These are phyloP conservation scores for Lasioglossum baleicum DNA, from an alignment of 1,140 invertebrate genomes.

Conservation along the genomic window DNA sequence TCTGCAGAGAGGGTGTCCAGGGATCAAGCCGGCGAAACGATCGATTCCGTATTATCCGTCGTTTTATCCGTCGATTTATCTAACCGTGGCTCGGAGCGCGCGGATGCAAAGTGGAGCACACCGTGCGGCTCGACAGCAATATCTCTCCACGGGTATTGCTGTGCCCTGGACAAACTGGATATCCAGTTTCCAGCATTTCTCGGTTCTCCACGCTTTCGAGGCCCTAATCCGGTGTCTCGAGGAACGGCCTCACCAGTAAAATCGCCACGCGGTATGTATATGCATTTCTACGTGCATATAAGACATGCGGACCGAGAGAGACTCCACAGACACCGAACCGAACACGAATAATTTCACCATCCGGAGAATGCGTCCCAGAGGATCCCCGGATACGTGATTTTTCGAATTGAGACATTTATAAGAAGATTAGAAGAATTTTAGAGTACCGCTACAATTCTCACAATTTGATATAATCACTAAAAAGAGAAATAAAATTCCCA, in stretches of 20 bases:
- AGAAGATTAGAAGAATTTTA: no score
- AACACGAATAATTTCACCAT: slow-evolving; percentile 53
- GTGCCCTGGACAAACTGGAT: slow-evolving; percentile 62
- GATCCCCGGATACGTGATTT: no score
- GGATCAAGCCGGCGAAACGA: slow-evolving; percentile 39
- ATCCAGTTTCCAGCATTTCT: slow-evolving; percentile 68
- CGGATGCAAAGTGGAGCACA: slow-evolving; percentile 60
- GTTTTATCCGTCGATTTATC: slow-evolving; percentile 64
- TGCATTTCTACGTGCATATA: background rate
- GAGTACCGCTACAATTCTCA: no score
- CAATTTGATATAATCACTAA: no score
- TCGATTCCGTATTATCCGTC: slow-evolving; percentile 57
- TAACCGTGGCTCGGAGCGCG: slow-evolving; percentile 29
- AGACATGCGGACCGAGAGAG: slow-evolving; percentile 1
- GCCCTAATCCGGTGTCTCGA: slow-evolving; percentile 55
- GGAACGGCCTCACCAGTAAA: slow-evolving; percentile 37
- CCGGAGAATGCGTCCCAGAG: no score
- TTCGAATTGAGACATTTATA: no score
- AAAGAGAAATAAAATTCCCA: no score
- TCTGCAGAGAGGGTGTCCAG: background rate
- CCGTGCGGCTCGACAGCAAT: slow-evolving; percentile 41
- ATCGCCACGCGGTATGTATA: slow-evolving; percentile 18
- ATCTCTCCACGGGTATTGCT: slow-evolving; percentile 61
- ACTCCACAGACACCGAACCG: background rate
- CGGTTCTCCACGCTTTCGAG: slow-evolving; percentile 61